These are phyloP conservation scores for Dasysyrphus tricinctus DNA, from an alignment of 2,888 invertebrate genomes.

Conservation along the genomic window DNA sequence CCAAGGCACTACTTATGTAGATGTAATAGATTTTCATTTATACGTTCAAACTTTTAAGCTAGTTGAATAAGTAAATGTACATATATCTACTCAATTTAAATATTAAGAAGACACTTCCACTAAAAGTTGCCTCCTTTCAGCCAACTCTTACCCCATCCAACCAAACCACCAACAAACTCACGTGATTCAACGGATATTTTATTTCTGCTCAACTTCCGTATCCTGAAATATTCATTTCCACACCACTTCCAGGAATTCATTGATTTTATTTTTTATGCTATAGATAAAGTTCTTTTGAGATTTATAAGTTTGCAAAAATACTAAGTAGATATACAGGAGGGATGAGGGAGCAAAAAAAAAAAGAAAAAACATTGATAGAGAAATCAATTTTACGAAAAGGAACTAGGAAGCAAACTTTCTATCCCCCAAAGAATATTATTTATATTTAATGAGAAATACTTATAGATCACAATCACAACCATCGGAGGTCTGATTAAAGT, in stretches of 20 bases:
- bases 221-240: conserved; percentile 43
- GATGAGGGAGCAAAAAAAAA: not conserved
- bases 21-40: too few relatives aligned
- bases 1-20: too few relatives aligned
- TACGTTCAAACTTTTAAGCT: too few relatives aligned
- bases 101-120: not conserved
- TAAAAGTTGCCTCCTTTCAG: conserved; percentile 1
- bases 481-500: too few relatives aligned
- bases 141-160: not conserved
- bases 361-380: conserved; percentile 5
- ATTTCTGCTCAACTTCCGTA: conserved; percentile 28
- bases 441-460: too few relatives aligned
- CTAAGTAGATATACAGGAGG: not conserved
- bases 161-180: not conserved
- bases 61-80: too few relatives aligned
- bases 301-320: conserved; percentile 3
- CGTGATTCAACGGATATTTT: conserved; percentile 35
- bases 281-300: conserved; percentile 18
- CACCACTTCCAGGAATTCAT: not conserved
- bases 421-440: too few relatives aligned
- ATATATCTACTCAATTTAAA: not conserved
- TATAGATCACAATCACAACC: too few relatives aligned
- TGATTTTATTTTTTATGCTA: conserved; percentile 13
- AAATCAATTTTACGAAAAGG: not conserved
- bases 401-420: too few relatives aligned